Base-by-base conservation (phyloP, 2,888 invertebrate species). In the Rhagium mordax region DNA sequence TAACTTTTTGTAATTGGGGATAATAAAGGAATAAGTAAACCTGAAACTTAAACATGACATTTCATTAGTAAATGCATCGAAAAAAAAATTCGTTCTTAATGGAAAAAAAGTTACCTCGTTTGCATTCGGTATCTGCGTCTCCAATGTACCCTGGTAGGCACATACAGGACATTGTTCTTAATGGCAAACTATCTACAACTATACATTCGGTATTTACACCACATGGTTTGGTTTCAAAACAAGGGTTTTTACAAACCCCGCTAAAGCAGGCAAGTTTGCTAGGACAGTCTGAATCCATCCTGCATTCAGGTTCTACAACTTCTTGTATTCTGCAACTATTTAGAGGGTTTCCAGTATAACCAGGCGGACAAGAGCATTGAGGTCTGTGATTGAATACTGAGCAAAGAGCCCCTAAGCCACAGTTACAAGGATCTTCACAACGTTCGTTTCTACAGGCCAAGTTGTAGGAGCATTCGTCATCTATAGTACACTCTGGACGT, bases 141-240 rank as follows among this genome's bases (percentile, higher is more conserved):
- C 97, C 97, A 79, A 94, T 91, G 82, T 92, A 94, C 75, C 96
- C 96, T 73, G 92, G 92, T 75, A 94, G 91, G 85, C 97, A 97
- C 84, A 94, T 93, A 86, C 97, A 97, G 72, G 95, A 93, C 92
- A 97, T 95, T 6, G 96, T 96, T 80, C 96, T 91, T 88, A 96
- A 91, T 5, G 97, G 97, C 77, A 96, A 88, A 0, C 96, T 95
- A 84, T 96, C 94, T 21, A 96, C 93, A 8, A 97, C 96, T 7
- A 93, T 91, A 85, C 97, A 97, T 79, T 93, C 91, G 0, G 97
- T 96, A 84, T 94, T 93, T 47, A 89, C 85, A 15, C 96, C 96
- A 84, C 96, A 97, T 0, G 96, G 95, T 84, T 91, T 91, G 0
- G 93, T 94, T 73, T 93, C 91, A 5, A 88, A 85, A 85, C 97